These are phyloP conservation scores for Hofmannophila pseudospretella DNA, from an alignment of 2,888 invertebrate species.

Conservation along the genomic window DNA sequence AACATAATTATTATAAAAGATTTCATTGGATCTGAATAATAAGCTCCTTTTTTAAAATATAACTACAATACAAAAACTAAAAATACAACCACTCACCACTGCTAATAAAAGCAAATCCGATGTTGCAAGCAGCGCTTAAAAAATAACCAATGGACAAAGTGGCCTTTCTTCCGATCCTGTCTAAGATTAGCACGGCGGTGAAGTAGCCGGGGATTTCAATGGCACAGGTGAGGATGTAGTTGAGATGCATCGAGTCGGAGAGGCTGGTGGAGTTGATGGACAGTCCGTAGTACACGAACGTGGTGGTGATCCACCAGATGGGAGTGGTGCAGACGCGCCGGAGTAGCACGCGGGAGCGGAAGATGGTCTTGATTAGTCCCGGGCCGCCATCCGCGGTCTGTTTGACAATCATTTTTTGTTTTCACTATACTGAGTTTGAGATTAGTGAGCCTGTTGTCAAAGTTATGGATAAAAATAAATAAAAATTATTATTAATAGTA, in stretches of 20 bases:
- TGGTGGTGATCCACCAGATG: constrained; percentile 87
- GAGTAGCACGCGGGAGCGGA: constrained; percentile 70
- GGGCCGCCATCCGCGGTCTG: constrained; percentile 10
- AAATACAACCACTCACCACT: constrained; percentile 66
- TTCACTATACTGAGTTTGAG: too few relatives aligned
- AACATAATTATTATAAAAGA: too few relatives aligned
- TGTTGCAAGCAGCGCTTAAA: constrained; percentile 72
- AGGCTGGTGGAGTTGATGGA: constrained; percentile 86
- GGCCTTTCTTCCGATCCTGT: constrained; percentile 79
- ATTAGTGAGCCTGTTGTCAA: too few relatives aligned
- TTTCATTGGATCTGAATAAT: too few relatives aligned
- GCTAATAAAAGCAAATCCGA: constrained; percentile 69
- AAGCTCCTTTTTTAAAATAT: too few relatives aligned
- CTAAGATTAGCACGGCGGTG: constrained; percentile 78
- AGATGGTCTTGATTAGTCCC: constrained; percentile 45
- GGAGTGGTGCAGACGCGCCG: constrained; percentile 81
- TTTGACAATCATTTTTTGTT: too few relatives aligned
- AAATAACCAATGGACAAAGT: constrained; percentile 79
- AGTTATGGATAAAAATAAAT: too few relatives aligned
- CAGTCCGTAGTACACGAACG: constrained; percentile 88
- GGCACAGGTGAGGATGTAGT: constrained; percentile 80
- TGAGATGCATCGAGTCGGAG: constrained; percentile 84
- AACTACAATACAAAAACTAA: too few relatives aligned
- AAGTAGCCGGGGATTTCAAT: constrained; percentile 86
- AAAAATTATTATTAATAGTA: too few relatives aligned